Evolutionary conservation across 2,888 invertebrate genomes (phyloP), one percentile per base, ranked within the genome.

Genomic region (Xestia c-nigrum): DNA sequence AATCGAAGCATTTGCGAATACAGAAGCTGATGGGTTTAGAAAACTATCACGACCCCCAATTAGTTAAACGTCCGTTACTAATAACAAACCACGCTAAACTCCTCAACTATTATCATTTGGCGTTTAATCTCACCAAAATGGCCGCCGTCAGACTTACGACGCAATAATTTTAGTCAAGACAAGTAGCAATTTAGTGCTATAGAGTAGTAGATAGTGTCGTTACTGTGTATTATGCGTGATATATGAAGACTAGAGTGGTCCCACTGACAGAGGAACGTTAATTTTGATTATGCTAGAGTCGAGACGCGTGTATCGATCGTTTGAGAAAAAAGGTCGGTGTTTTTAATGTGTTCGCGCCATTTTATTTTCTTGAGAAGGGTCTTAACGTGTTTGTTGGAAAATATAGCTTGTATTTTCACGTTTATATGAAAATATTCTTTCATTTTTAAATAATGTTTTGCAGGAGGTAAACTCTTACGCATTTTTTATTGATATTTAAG

Each of bases 101-200:
- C 59, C 68, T 76, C 72, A 77, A 79, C 69, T 55, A 66, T 74
- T 72, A 82, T 80, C 63, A 74, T 80, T 86, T 68, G 64, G 52
- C 67, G 84, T 86, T 83, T 84, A 82, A 84, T 78, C 84, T 66
- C 40, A 68, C 65, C 77, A 66, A 85, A 87, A 85, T 83, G 70
- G 84, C 77, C 61, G 52, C 78, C 76, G n/a, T 67, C 75, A 70
- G 86, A 91, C 84, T 89, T 89, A 92, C 87, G 90, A 87, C 79
- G 88, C 83, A 83, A 89, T 92, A 90, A 92, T 88, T 91, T 87
- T 78, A 85, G 85, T 84, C 82, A 82, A 87, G 89, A 87, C 80
- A 83, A 86, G 81, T 77, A 79, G 78, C 84, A 86, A 89, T 88
- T 90, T 87, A 80, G 67, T n/a, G 73, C 76, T 75, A 83, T 78